These are phyloP conservation scores for Periophthalmodon schlosseri DNA, from an alignment of 2,113 vertebrate genomes.

Conservation along the genomic window DNA sequence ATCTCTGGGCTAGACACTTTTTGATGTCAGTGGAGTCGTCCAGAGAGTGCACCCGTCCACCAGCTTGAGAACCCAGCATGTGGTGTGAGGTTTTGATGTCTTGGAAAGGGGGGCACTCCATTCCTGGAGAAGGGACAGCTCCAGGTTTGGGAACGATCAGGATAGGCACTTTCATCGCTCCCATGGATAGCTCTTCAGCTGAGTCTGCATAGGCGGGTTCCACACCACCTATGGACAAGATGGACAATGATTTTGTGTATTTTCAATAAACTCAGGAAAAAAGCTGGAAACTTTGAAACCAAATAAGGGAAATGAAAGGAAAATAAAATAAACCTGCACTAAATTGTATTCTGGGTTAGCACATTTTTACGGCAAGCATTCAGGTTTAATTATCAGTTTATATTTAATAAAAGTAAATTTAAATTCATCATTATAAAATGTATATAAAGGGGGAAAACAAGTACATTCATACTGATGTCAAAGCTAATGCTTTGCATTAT, in stretches of 20 bases:
- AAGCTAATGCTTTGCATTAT: too few relatives aligned
- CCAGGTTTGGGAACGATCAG: constrained; percentile 89
- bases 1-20: constrained; percentile 87
- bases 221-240: constrained; percentile 48
- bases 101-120: constrained; percentile 83
- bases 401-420: too few relatives aligned
- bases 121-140: constrained; percentile 80
- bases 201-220: constrained; percentile 79
- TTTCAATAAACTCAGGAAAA: background rate
- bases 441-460: too few relatives aligned
- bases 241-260: constrained; percentile 1
- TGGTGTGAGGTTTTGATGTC: constrained; percentile 81
- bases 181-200: constrained; percentile 84
- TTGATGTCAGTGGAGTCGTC: constrained; percentile 91
- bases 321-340: too few relatives aligned
- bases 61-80: constrained; percentile 78
- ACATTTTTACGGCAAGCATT: too few relatives aligned
- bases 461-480: too few relatives aligned
- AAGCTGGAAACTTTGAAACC: background rate
- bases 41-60: constrained; percentile 70
- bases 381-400: too few relatives aligned
- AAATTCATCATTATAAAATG: too few relatives aligned
- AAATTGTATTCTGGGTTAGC: too few relatives aligned
- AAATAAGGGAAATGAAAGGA: background rate
- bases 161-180: constrained; percentile 95